Base-by-base conservation (phyloP, 2,797 vertebrate species). In the Rhinoraja longicauda region DNA sequence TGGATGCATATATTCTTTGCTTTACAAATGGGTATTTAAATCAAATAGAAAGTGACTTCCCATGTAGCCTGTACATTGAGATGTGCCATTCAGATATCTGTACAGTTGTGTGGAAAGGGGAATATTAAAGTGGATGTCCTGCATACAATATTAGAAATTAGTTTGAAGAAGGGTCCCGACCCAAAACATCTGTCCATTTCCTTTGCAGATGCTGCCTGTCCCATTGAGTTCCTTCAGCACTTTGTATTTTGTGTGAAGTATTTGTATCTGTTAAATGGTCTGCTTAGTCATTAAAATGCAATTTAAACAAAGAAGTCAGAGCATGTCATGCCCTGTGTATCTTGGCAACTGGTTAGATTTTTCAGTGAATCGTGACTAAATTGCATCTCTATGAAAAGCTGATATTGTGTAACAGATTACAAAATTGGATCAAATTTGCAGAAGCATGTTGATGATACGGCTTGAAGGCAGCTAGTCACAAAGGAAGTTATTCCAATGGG, bases 401-500 rank as follows among this genome's bases (percentile, higher is more conserved):
- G 2, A 82, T 39, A 82, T 45, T 15, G 21, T 57, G 39, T 53
- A 39, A 9, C 67, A 4, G 32, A 6, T 70, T 70, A 70, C 10
- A 67, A 53, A 90, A 72, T 45, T 64, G 36, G 64, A 90, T 90
- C 62, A 72, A 26, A 72, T 72, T 90, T 32, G 29, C 82, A 86
- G 57, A 62, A n/a, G 82, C 90, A 45, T 72, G 36, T 64, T 67
- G 86, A 90, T 64, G 62, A 36, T 64, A 24, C 53, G 67, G 32
- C 32, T 21, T 90, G 59, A 39, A 32, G 36, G 36, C 26, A 64
- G 62, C 72, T 36, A 90, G n/a, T 90, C 86, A 90, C 64, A 90
- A 90, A 90, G 86, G 32, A 90, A 81, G 53, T 53, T 84, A 13
- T 84, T 84, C 53, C n/a, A 86, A 86, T 57, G 62, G 67, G 88